Base-by-base conservation (phyloP, 2,113 vertebrate species). In the Notothenia coriiceps region DNA sequence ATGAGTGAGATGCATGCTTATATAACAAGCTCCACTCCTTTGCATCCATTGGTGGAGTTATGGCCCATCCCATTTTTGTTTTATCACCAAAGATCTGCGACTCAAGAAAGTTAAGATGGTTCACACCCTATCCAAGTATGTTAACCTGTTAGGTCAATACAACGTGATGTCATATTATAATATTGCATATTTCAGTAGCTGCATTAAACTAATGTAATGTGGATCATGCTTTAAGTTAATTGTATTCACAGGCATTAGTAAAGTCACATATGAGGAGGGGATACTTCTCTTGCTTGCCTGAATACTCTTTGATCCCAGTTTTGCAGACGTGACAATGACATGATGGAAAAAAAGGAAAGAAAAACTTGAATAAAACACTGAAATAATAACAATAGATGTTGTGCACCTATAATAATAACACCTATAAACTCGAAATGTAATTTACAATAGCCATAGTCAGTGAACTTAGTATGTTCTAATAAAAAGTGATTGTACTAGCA, bases 41-140 rank as follows among this genome's bases (percentile, higher is more conserved):
- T 0, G 17, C 50, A 35, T 17, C 43, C 0, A 82, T 89, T 88
- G 91, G 87, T 65, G 49, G 65, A 63, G 18, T 8, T 18, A 43
- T 40, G 69, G 12, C 43, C 66, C 79, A 5, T 46, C 91, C 91
- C 87, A 72, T 66, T 61, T 76, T 64, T 65, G 0, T 49, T n/a
- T 12, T 46, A 15, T 74, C 20, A 29, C 25, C 66, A 52, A 57
- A 85, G 75, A 84, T 71, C 17, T 33, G 15, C 3, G n/a, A 46
- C 46, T 60, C 3, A 25, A 47, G 46, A 54, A 25, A n/a, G 60
- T 17, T 14, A 1, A 70, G 72, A 65, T 18, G 2, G 29, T 40
- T 77, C 61, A 55, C 60, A 22, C 29, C 60, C 33, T 6, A 1
- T 14, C 17, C 14, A 20, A 29, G 35, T 25, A 20, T 1, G 64